These are phyloP conservation scores for Pimpla rufipes DNA, from an alignment of 2,888 invertebrate species.

Conservation along the genomic window DNA sequence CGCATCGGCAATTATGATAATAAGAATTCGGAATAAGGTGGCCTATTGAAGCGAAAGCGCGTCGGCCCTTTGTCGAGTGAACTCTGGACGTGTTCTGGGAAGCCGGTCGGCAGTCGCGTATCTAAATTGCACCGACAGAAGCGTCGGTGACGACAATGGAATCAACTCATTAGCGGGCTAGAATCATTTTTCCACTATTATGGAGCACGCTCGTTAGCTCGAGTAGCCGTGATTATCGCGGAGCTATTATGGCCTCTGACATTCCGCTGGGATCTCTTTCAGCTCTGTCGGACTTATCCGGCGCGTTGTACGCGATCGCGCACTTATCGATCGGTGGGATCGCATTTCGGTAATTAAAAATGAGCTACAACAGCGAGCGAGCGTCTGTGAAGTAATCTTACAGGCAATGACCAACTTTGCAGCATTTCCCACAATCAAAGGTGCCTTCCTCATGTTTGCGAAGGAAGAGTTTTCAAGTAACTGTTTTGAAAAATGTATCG, in stretches of 20 bases:
- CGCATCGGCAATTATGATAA: background rate
- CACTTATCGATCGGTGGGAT: background rate
- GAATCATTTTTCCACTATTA: constrained; percentile 37
- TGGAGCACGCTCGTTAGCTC: constrained; percentile 11
- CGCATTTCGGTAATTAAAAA: background rate
- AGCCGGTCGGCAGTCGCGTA: background rate
- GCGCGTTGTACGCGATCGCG: background rate
- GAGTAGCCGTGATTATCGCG: constrained; percentile 1
- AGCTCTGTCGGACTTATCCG: background rate
- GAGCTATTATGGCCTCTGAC: background rate
- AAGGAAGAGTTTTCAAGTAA: background rate
- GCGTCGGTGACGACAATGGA: constrained; percentile 44
- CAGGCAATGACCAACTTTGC: background rate
- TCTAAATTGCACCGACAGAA: background rate
- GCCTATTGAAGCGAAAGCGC: background rate
- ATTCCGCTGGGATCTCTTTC: constrained; percentile 23
- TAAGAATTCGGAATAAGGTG: background rate
- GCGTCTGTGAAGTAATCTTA: background rate
- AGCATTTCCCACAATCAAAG: background rate
- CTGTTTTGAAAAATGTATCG: background rate
- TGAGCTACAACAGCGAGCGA: background rate
- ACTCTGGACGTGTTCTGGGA: background rate
- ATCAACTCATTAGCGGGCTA: constrained; percentile 45
- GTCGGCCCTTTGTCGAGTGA: background rate
- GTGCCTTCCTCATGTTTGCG: background rate